Base-by-base conservation (phyloP, 2,888 invertebrate genomes). In the Aphidius colemani region DNA sequence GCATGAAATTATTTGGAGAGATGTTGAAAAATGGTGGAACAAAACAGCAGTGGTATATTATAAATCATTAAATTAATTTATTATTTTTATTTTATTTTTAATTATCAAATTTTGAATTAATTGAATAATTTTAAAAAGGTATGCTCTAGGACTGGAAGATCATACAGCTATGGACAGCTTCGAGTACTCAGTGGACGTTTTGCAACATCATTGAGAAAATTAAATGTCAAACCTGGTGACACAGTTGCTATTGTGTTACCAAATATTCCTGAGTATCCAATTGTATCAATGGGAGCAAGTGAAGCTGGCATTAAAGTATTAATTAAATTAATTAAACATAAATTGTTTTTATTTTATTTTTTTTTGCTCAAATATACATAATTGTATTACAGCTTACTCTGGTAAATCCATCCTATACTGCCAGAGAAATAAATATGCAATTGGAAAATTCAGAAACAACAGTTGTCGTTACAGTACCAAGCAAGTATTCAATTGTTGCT, bases 231-330 rank as follows among this genome's bases (percentile, higher is more conserved):
- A 53, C 73, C 76, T 4, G 77, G 78, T 3, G 77, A 78, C 46
- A 77, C 77, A 5, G 67, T 82, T 6, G 81, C 76, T 3, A 66
- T 78, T 18, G 66, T 79, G 10, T 67, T 81, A 13, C 79, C 79
- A 56, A 82, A 83, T 64, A 63, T 79, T 9, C 78, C 79, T 3
- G 82, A 82, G 66, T 82, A 75, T 60, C 66, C 64, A 6, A 64
- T 74, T 18, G 53, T 73, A 6, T 2, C 72, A 11, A 44, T 76
- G 39, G 79, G 76, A 2, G 72, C 73, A 3, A 66, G 73, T 46
- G 72, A 74, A 57, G 57, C 57, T n/a, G 57, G 57, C 48, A 39
- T 57, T 8, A 45, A 39, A 30, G 57, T 57, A 46, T 39, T 30
- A 2, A 5, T n/a, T n/a, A 30, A 30, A 30, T 5, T 5, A 30